Base-by-base conservation (phyloP, 2,113 vertebrate species). In the Phrynocephalus versicolor region DNA sequence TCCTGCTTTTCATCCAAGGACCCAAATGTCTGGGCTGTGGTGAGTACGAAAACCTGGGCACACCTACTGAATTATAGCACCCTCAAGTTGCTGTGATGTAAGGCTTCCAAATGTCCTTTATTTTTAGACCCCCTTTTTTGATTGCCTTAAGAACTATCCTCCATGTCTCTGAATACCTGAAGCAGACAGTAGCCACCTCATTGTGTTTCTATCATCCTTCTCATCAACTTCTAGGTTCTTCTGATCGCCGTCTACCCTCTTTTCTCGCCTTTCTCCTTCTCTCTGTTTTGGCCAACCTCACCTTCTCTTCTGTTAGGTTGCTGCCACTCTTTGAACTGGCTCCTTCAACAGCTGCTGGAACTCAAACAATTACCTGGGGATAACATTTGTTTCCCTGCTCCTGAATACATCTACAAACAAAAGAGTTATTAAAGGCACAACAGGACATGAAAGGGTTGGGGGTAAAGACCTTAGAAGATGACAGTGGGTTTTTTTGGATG, bases 1-100 rank as follows among this genome's bases (percentile, higher is more conserved):
- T 86, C n/a, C 39, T 81, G 70, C 58, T 86, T 64, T 58, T 86
- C 39, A 65, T 37, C 58, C 55, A 81, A 67, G 41, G 69, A 10
- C 75, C 58, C 4, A 30, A 37, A 21, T 86, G 84, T 33, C 41
- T 86, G 35, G 6, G 1, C 0, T 86, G 84, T 67, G 78, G 84
- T 86, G n/a, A 80, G 84, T 86, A 80, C 15, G 13, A 74, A 80
- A 80, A 27, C 23, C 3, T 30, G 23, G 23, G 27, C 10, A 21
- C 2, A 39, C 21, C 18, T 25, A 65, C 19, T 21, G 64, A 15
- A 45, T 45, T 16, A 3, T 18, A 14, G 0, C 12, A 13, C 8
- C 33, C 13, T 67, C 25, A 41, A 25, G 25, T 37, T 27, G 58
- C 45, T 51, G 71, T 7, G 14, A 30, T 33, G 5, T 7, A 33